Percentiles rank a stretch among this genome's conserved stretches.
Evolutionary conservation across 2,888 invertebrate species (phyloP).

Genomic region (Melanotus villosus): DNA sequence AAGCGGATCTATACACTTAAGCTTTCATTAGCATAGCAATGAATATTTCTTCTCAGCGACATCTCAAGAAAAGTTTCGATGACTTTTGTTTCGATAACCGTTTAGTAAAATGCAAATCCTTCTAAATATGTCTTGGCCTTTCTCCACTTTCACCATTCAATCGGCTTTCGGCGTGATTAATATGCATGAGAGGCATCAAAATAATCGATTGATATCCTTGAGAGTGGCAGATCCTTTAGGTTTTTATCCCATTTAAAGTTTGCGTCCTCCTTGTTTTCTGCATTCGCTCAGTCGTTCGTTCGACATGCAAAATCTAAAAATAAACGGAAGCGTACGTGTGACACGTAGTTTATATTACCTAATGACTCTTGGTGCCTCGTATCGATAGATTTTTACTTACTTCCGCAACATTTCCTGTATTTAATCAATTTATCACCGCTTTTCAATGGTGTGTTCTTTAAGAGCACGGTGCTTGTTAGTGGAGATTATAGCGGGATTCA

Average conservation of each 20-base stretch:
- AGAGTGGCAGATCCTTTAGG: slow-evolving; percentile 4
- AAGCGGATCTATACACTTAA: too few relatives aligned
- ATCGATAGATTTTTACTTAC: slow-evolving; percentile 40
- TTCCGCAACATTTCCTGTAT: slow-evolving; percentile 41
- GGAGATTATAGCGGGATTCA: slow-evolving; percentile 27
- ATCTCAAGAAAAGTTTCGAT: neutral
- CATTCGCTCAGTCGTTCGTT: neutral
- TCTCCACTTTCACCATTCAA: slow-evolving; percentile 4
- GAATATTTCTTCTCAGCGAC: neutral
- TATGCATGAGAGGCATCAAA: slow-evolving; percentile 25
- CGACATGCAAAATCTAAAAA: slow-evolving; percentile 16
- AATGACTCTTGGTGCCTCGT: slow-evolving; percentile 27
- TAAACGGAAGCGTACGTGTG: slow-evolving; percentile 16
- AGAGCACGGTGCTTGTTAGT: slow-evolving; percentile 26
- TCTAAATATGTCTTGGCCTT: slow-evolving; percentile 10
- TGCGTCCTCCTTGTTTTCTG: slow-evolving; percentile 3
- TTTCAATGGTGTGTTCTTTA: slow-evolving; percentile 32
- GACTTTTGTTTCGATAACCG: neutral
- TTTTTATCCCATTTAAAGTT: slow-evolving; percentile 13
- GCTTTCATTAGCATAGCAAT: neutral
- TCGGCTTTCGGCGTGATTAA: slow-evolving; percentile 15
- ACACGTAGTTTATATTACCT: slow-evolving; percentile 21
- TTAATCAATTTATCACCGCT: slow-evolving; percentile 38
- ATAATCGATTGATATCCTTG: slow-evolving; percentile 23
- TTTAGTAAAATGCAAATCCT: slow-evolving; percentile 8